phyloP scores from a whole-genome alignment of 2,797 vertebrate species.

The Phyllotis vaccarum region DNA sequence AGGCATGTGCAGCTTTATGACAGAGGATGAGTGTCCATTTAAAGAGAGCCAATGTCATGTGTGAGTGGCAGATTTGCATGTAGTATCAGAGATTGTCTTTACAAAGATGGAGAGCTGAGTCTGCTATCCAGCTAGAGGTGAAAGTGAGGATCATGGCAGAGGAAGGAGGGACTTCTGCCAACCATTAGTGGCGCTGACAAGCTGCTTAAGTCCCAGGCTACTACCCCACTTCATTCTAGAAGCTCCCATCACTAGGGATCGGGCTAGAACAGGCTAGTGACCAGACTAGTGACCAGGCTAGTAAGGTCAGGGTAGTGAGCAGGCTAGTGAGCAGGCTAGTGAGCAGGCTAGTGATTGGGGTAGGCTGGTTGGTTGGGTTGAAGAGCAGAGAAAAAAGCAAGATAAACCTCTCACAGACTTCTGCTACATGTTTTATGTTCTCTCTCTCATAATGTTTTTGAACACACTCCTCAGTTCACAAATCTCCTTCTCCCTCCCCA shows the following conservation, averaged over 20 bases:
- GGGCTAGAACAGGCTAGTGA: no score
- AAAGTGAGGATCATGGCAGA: not conserved
- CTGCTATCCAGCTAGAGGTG: not conserved
- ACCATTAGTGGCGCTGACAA: not conserved
- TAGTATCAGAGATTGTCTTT: not conserved
- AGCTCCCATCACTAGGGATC: no score
- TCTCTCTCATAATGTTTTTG: not conserved
- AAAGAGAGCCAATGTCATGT: not conserved
- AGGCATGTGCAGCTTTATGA: rapidly evolving
- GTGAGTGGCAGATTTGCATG: rapidly evolving
- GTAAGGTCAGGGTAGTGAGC: no score
- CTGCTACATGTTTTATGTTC: no score
- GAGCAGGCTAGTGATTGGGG: rapidly evolving
- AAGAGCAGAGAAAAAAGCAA: not conserved
- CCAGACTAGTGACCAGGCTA: no score
- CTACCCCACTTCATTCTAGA: not conserved
- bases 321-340: no score
- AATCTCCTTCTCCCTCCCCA: not conserved
- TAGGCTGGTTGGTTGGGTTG: not conserved
- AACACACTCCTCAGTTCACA: not conserved
- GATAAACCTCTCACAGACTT: not conserved
- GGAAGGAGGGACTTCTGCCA: not conserved
- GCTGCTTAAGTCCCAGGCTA: not conserved
- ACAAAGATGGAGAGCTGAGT: not conserved
- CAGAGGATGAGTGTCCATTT: not conserved